Percentiles rank a stretch among this genome's conserved stretches.
These are phyloP conservation scores for Decapterus maruadsi DNA, from an alignment of 2,797 vertebrate species.

Conservation along the genomic window DNA sequence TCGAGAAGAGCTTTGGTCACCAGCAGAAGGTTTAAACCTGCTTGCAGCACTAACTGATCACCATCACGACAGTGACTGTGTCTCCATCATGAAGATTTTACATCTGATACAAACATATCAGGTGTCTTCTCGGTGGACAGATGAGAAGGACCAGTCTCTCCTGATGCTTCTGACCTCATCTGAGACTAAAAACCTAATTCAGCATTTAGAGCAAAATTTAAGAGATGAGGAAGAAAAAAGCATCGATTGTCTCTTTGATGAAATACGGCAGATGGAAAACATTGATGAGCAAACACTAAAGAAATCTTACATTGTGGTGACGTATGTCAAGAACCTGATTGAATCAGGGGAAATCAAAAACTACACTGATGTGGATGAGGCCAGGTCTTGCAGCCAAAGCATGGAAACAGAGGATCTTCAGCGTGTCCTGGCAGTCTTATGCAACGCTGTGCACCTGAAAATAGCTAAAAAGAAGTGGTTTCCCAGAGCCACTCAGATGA, in stretches of 20 bases:
- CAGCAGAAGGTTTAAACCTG: no score
- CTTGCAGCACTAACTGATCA: no score
- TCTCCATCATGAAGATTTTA: constrained; percentile 50
- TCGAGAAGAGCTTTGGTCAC: no score
- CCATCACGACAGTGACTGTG: background rate
- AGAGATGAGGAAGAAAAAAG: background rate
- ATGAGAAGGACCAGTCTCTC: background rate
- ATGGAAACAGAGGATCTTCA: constrained; percentile 17
- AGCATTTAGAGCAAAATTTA: constrained; percentile 16
- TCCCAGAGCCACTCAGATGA: constrained; percentile 61
- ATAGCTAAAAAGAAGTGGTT: constrained; percentile 20
- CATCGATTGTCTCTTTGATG: constrained; percentile 11
- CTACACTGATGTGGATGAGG: constrained; percentile 1
- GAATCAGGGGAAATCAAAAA: constrained; percentile 19
- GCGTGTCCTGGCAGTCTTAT: constrained; percentile 38
- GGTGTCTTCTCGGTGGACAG: constrained; percentile 56
- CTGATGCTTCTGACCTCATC: background rate
- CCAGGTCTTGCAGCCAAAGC: background rate
- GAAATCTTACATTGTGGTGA: background rate
- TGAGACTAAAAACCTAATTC: background rate
- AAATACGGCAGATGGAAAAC: constrained; percentile 42
- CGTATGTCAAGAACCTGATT: constrained; percentile 1
- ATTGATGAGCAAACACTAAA: constrained; percentile 39
- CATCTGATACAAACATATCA: constrained; percentile 52
- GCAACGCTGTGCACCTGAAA: constrained; percentile 36